Evolutionary conservation across 1,140 invertebrate genomes (phyloP).

Genomic region (Sarcophaga peregrina): DNA sequence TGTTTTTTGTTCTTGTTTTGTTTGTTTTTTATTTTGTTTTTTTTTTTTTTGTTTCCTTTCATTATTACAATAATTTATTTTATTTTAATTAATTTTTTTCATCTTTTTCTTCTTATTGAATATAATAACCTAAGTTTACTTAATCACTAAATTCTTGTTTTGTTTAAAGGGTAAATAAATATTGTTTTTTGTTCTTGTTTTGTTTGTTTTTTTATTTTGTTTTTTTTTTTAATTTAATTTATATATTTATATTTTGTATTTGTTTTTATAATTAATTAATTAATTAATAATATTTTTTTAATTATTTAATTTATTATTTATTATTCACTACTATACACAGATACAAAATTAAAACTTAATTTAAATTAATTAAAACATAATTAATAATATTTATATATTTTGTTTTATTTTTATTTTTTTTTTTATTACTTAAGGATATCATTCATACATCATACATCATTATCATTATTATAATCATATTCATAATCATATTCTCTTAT

Average conservation of each 20-base stretch:
- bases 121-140: constrained; percentile 11
- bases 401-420: not conserved
- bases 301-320: constrained; percentile 24
- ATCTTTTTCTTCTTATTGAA: constrained; percentile 20
- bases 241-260: too few species aligned
- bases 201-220: not conserved
- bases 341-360: constrained; percentile 31
- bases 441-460: not conserved
- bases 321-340: constrained; percentile 42
- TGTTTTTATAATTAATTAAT: constrained; percentile 30
- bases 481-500: not conserved
- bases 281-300: too few species aligned
- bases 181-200: constrained; percentile 13
- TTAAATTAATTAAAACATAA: constrained; percentile 9
- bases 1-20: too few species aligned
- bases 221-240: too few species aligned
- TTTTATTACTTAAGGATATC: not conserved
- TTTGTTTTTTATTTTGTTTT: not conserved
- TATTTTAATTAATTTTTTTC: constrained; percentile 6
- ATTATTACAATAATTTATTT: not conserved
- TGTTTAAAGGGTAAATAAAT: constrained; percentile 39
- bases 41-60: not conserved
- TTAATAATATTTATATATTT: not conserved
- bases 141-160: constrained; percentile 31
- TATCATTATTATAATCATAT: not conserved